Base-by-base conservation (phyloP, 2,888 invertebrate species). In the Odontomyia ornata region DNA sequence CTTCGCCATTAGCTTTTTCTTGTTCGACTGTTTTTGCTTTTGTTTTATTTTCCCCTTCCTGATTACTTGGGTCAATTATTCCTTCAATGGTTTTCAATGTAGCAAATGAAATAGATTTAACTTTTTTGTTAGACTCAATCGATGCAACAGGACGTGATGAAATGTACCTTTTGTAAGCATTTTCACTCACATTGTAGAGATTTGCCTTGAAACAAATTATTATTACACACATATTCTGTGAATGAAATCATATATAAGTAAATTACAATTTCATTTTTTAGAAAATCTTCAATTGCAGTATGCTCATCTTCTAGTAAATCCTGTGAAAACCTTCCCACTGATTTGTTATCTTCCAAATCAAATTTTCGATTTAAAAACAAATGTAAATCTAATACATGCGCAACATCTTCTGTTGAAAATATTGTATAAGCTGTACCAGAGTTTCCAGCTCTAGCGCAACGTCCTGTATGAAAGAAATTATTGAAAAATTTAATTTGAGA, bases 361-460 rank as follows among this genome's bases (percentile, higher is more conserved):
- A 98, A 88, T 0, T 93, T 90, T 73, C 91, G 89, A 47, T 95
- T 97, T 72, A 99, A 89, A 87, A 99, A 99, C 80, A 99, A 88
- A 84, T 97, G 96, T 71, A 99, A 88, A 87, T 99, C 99, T n/a
- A 98, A 85, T 5, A 99, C 87, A 86, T 96, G 97, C 0, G 99
- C 93, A 65, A 95, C 89, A 86, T 99, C 99, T 79, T 99, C 98
- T 0, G 94, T 92, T 0, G 94, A 89, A 36, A 99, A 90, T 52
- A 99, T 90, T 0, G 97, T 98, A 86, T 93, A 96, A 0, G 99
- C 98, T 0, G 92, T 93, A 43, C 99, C 99, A 46, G 91, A 91
- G 43, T 97, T 89, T 0, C 98, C 99, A 75, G 98, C 99, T 82
- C 99, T 90, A 1, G 99, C 99, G 85, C 98, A 98, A 78, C 99